Evolutionary conservation across 2,797 vertebrate genomes (phyloP), one percentile per base, ranked within the genome.

Genomic region (Pitangus sulphuratus): DNA sequence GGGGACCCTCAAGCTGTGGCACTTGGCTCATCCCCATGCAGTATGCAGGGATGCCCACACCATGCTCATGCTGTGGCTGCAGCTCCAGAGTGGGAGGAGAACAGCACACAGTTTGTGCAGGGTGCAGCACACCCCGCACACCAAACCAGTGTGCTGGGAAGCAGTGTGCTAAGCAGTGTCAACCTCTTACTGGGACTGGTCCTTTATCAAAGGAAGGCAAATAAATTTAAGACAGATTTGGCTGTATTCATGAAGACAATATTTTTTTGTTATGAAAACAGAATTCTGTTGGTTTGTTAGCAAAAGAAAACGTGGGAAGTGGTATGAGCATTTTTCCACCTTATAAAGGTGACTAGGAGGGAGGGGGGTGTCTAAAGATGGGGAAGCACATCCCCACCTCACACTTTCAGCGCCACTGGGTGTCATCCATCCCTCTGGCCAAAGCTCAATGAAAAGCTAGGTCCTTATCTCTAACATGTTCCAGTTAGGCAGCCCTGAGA

Each of bases 211-310:
- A 65, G 31, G 14, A 54, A 9, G 28, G 30, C 76, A 80, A 83
- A 69, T n/a, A 88, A 84, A 78, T 51, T n/a, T 17, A 56, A 37
- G 24, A 48, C 10, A 35, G 20, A 69, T 44, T n/a, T 48, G 48
- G 6, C 26, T 47, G 53, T 30, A 48, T 76, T 70, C 24, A 47
- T 11, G 57, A 84, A 92, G 58, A 82, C n/a, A 60, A 26, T 20
- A 3, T 17, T 12, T 50, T 40, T 54, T 40, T 33, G 3, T n/a
- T 47, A 42, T n/a, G 22, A 13, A 77, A 70, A n/a, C 31, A 37
- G 26, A 82, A 81, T 25, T 64, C 61, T 89, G n/a, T 56, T 87
- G 75, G 71, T 94, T 90, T 95, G 83, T 33, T 83, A 95, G 64
- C 40, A 74, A 77, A 92, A 91, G 14, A 83, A 89, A 78, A 75